Base-by-base conservation (phyloP, 2,888 invertebrate species). In the Mythimna ferrago region DNA sequence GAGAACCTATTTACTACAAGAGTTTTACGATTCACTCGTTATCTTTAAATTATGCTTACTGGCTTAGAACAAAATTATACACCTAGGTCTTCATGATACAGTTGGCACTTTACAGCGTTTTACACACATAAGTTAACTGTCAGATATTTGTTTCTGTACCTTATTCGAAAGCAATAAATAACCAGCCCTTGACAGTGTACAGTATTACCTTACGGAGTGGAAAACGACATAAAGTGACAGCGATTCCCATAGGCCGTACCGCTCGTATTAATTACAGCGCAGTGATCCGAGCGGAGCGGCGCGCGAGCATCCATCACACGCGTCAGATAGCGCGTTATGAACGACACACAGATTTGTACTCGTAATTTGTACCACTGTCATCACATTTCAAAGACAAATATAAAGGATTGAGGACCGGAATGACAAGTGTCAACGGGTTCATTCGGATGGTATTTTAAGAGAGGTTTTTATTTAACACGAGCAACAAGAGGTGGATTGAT, bases 361-460 rank as follows among this genome's bases (percentile, higher is more conserved):
- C 94, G 94, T 96, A 95, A 96, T 96, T 96, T 96, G 96, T 96
- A 96, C 94, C 93, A 95, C 95, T 96, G 96, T 96, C 96, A 96
- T 96, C 96, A 96, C 96, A 96, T 96, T 96, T 96, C 95, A 96
- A 96, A 96, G 96, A 96, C 96, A 96, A 96, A 96, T 95, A 96
- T 96, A 96, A 96, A 96, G 95, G 93, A 95, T 96, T 93, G 96
- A 94, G 93, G 92, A 92, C 93, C 93, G 93, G 95, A 94, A 95
- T 96, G 96, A 96, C 95, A 94, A 96, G 95, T 95, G 96, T 95
- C 95, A 95, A 92, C 90, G 92, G 87, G 92, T 91, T 92, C 94
- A 92, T 94, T 94, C 91, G 91, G 91, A 88, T 95, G 95, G 94
- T 94, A 95, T 96, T 94, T 96, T 94, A 94, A 95, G 90, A 95